Conservation (phyloP, 2,888 invertebrate genomes). For the Spodoptera picta region DNA sequence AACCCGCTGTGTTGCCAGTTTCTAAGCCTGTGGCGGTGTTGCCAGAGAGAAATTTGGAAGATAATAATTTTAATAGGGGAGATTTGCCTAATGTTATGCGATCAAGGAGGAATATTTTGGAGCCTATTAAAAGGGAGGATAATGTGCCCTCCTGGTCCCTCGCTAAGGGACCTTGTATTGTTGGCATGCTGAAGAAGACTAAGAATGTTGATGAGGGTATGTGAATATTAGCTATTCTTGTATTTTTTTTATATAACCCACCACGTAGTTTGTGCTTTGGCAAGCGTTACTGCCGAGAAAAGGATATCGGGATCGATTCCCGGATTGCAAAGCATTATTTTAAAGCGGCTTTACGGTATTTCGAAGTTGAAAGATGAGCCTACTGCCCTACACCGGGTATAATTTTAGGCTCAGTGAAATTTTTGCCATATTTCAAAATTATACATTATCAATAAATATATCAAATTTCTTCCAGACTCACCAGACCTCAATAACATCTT, state of each 20-base stretch:
- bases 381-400: no score
- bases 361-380: no score
- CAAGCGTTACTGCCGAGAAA: no score
- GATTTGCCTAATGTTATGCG: slow-evolving; percentile 77
- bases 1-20: slow-evolving; percentile 65
- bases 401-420: no score
- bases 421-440: no score
- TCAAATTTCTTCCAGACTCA: slow-evolving; percentile 48
- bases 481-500: slow-evolving; percentile 47
- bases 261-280: no score
- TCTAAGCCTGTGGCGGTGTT: slow-evolving; percentile 38
- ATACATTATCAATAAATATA: no score
- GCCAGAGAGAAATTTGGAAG: slow-evolving; percentile 42
- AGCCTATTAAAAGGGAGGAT: slow-evolving; percentile 80
- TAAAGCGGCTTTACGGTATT: no score
- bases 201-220: slow-evolving; percentile 59
- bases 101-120: slow-evolving; percentile 79
- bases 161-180: slow-evolving; percentile 81
- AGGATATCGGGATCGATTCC: no score
- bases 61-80: slow-evolving; percentile 55
- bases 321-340: no score
- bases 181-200: slow-evolving; percentile 76
- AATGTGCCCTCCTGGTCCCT: slow-evolving; percentile 81
- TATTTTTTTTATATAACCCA: background rate
- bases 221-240: slow-evolving; percentile 28